Evolutionary conservation across 2,888 invertebrate genomes (phyloP).

Genomic region (Cheiracanthium punctorium): DNA sequence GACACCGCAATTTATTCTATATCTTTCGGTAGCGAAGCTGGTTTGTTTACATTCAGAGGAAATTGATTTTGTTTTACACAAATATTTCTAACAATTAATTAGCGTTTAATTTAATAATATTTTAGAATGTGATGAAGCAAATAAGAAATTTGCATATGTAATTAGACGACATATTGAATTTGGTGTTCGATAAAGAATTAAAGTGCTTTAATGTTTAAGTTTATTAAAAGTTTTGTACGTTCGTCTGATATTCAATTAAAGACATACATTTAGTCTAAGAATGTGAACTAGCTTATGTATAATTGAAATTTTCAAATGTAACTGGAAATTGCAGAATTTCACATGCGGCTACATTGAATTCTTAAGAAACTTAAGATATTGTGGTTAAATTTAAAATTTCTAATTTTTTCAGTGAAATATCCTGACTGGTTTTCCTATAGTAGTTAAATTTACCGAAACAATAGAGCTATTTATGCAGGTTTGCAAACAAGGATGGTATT

Average conservation of each 20-base stretch:
- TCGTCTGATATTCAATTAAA: neutral
- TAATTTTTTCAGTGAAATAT: too few relatives aligned
- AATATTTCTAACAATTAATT: constrained; percentile 3
- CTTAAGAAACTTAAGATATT: too few relatives aligned
- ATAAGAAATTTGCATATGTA: neutral
- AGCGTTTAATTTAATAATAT: neutral
- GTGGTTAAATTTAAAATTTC: too few relatives aligned
- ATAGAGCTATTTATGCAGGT: too few relatives aligned
- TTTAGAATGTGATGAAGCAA: neutral
- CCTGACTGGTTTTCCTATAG: too few relatives aligned
- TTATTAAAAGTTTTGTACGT: neutral
- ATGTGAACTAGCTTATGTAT: too few relatives aligned
- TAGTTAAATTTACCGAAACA: too few relatives aligned
- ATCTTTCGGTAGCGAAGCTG: neutral
- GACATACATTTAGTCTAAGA: too few relatives aligned
- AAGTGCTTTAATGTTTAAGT: neutral
- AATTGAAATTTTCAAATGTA: too few relatives aligned
- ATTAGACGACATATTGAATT: neutral
- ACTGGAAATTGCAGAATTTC: too few relatives aligned
- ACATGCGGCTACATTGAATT: too few relatives aligned
- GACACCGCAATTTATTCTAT: neutral
- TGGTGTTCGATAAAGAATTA: neutral
- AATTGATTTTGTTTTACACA: neutral
- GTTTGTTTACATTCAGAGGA: neutral
- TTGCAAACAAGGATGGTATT: too few relatives aligned